Conservation (phyloP, 2,888 invertebrate genomes). For the Cataglyphis altisquamis region DNA sequence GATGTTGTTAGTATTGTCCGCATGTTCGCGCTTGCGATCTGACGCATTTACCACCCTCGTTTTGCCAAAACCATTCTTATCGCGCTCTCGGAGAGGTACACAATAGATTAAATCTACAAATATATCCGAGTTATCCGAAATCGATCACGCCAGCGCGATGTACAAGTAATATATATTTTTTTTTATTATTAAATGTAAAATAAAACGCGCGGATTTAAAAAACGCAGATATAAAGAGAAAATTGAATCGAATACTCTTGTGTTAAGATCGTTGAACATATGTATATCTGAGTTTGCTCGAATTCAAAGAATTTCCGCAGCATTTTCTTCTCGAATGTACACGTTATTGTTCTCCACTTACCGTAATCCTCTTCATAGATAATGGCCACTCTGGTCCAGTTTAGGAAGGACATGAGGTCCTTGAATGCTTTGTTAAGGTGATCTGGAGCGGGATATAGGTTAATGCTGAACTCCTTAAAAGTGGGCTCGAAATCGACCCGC, state of each 20-base stretch:
- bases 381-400: slow-evolving; percentile 98
- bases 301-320: not conserved
- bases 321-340: not conserved
- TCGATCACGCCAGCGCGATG: not conserved
- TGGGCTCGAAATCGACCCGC: slow-evolving; percentile 89
- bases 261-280: not conserved
- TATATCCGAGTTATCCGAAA: not conserved
- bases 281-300: not conserved
- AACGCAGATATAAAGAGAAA: not conserved
- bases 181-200: not conserved
- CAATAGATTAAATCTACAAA: not conserved
- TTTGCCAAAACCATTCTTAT: slow-evolving; percentile 6
- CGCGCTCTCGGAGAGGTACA: not conserved
- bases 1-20: slow-evolving; percentile 12
- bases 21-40: not conserved
- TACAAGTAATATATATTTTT: too few species aligned
- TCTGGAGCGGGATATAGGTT: slow-evolving; percentile 95
- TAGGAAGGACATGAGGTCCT: slow-evolving; percentile 94
- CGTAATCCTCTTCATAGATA: slow-evolving; percentile 96
- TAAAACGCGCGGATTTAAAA: not conserved
- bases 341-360: slow-evolving; percentile 87
- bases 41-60: not conserved
- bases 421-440: slow-evolving; percentile 93
- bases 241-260: not conserved
- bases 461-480: slow-evolving; percentile 92